Evolutionary conservation across 2,797 vertebrate species (phyloP).

Genomic region (Enteromius argenteus): DNA sequence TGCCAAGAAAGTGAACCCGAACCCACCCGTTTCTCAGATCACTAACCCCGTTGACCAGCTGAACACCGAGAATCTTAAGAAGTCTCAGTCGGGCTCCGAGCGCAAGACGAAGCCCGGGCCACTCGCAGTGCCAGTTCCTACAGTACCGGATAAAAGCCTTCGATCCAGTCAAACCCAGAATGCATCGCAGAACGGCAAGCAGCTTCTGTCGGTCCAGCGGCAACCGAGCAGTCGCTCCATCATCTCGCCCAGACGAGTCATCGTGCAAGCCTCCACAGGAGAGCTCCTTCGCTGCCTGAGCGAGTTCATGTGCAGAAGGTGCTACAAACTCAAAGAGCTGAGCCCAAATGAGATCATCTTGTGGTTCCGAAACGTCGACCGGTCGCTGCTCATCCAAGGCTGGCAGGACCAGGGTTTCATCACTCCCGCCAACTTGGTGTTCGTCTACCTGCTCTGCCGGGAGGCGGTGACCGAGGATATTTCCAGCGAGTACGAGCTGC

Average conservation of each 20-base stretch:
- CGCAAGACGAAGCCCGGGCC: slow-evolving; percentile 74
- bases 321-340: slow-evolving; percentile 90
- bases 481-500: slow-evolving; percentile 86
- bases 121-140: slow-evolving; percentile 71
- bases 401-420: slow-evolving; percentile 96
- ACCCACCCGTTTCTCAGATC: slow-evolving; percentile 67
- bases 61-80: slow-evolving; percentile 71
- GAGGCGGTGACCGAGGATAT: slow-evolving; percentile 88
- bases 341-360: slow-evolving; percentile 88
- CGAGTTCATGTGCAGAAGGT: slow-evolving; percentile 90
- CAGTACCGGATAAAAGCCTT: slow-evolving; percentile 69
- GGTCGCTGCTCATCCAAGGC: slow-evolving; percentile 89
- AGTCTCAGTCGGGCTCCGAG: slow-evolving; percentile 76
- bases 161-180: slow-evolving; percentile 65
- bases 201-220: slow-evolving; percentile 67
- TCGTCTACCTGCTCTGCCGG: slow-evolving; percentile 90
- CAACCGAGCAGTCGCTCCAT: slow-evolving; percentile 68
- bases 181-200: slow-evolving; percentile 60
- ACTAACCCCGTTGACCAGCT: slow-evolving; percentile 76
- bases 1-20: slow-evolving; percentile 76
- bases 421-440: slow-evolving; percentile 91
- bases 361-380: slow-evolving; percentile 93
- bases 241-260: slow-evolving; percentile 83
- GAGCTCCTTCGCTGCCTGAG: slow-evolving; percentile 91
- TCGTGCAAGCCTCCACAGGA: slow-evolving; percentile 90